These are phyloP conservation scores for Oreohelix idahoensis DNA, from an alignment of 1,140 invertebrate species.

Conservation along the genomic window DNA sequence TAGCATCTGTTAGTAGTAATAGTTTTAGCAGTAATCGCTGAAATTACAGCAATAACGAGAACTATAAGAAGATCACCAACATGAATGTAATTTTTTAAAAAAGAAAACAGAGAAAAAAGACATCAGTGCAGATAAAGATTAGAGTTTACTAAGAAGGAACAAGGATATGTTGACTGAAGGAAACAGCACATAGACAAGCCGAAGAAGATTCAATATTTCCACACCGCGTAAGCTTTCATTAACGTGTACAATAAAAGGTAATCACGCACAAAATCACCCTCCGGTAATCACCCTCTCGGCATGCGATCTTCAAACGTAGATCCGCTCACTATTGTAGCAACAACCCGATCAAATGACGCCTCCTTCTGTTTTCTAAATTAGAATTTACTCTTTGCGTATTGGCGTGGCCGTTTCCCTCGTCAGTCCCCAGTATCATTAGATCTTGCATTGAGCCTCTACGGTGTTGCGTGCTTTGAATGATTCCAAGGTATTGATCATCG, in stretches of 20 bases:
- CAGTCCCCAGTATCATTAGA: slow-evolving; percentile 1
- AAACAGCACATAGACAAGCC: too few species aligned
- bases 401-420: not conserved
- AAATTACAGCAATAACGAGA: too few species aligned
- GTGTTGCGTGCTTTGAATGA: slow-evolving; percentile 1
- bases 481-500: not conserved
- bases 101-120: too few species aligned
- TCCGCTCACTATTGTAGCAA: not conserved
- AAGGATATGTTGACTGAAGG: too few species aligned
- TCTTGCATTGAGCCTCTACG: not conserved
- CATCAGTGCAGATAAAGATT: too few species aligned
- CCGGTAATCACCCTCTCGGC: not conserved
- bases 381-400: not conserved
- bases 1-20: too few species aligned
- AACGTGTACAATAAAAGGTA: slow-evolving; percentile 6
- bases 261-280: not conserved
- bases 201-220: too few species aligned
- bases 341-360: slow-evolving; percentile 16
- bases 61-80: too few species aligned
- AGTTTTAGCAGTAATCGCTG: too few species aligned
- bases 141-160: too few species aligned
- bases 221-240: not conserved
- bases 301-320: not conserved
- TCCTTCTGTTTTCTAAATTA: slow-evolving; percentile 15
- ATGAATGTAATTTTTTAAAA: too few species aligned